Percentiles rank a stretch among this genome's conserved stretches.
Evolutionary conservation across 2,113 vertebrate genomes (phyloP).

Genomic region (Bufo bufo): DNA sequence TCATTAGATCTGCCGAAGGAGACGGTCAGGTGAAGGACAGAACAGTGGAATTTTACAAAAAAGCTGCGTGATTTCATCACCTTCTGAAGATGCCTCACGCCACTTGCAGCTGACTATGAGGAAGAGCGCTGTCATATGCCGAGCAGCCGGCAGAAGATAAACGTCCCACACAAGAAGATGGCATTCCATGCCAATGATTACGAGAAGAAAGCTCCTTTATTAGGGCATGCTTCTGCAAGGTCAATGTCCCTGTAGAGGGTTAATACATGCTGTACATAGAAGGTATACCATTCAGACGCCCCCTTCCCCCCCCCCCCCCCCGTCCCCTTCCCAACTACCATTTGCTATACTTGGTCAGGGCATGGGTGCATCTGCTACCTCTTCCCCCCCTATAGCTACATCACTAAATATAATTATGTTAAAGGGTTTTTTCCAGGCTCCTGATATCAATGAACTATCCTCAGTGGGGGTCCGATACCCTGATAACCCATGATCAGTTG

Average conservation of each 20-base stretch:
- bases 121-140: not conserved
- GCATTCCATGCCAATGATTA: not conserved
- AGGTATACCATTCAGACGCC: no score
- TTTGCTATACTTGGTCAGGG: no score
- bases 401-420: no score
- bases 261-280: not conserved
- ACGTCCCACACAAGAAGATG: not conserved
- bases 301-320: no score
- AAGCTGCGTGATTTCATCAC: constrained; percentile 20
- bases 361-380: no score
- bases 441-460: no score
- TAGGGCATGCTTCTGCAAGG: not conserved
- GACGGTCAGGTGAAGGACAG: not conserved
- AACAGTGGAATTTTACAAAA: constrained; percentile 53
- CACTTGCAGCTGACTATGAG: not conserved
- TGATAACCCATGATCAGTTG: no score
- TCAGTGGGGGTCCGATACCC: no score
- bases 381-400: no score
- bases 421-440: no score
- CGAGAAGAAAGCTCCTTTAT: not conserved
- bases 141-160: not conserved
- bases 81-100: not conserved
- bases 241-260: not conserved
- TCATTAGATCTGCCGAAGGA: not conserved
- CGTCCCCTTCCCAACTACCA: no score